Percentiles rank a stretch among this genome's conserved stretches.
Evolutionary conservation across 2,113 vertebrate species (phyloP).

Genomic region (Numenius arquata): DNA sequence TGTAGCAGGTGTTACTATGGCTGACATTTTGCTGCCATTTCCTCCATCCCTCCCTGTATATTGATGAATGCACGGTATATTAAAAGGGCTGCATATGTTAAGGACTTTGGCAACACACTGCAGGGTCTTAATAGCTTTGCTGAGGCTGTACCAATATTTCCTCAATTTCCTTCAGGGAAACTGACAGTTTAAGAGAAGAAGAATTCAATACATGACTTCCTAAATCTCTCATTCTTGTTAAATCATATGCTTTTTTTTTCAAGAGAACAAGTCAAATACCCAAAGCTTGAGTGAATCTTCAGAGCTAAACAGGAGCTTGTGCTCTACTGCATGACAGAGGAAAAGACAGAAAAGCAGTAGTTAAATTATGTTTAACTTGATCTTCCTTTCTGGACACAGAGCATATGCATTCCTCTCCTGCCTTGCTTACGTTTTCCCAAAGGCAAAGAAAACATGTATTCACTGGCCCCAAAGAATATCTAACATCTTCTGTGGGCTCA

Average conservation of each 20-base stretch:
- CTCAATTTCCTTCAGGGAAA: not conserved
- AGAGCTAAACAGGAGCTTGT: not conserved
- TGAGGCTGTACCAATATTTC: not conserved
- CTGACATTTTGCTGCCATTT: constrained; percentile 28
- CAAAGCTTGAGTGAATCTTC: not conserved
- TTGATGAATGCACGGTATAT: not conserved
- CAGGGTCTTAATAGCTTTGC: not conserved
- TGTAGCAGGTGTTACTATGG: constrained; percentile 38
- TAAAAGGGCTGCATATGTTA: not conserved
- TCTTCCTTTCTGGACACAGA: not conserved
- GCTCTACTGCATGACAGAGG: not conserved
- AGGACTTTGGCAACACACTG: not conserved
- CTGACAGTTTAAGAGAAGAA: not conserved
- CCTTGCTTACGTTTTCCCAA: not conserved
- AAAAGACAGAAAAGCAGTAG: not conserved
- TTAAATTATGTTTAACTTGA: not conserved
- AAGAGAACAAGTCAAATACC: not conserved
- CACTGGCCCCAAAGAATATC: not conserved
- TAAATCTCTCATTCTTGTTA: not conserved
- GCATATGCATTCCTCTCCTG: not conserved
- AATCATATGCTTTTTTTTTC: not conserved
- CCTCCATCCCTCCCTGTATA: not conserved
- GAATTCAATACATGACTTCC: not conserved
- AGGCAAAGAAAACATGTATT: not conserved
- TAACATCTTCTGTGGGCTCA: not conserved